These are phyloP conservation scores for Coregonus clupeaformis DNA, from an alignment of 2,113 vertebrate species.

Conservation along the genomic window DNA sequence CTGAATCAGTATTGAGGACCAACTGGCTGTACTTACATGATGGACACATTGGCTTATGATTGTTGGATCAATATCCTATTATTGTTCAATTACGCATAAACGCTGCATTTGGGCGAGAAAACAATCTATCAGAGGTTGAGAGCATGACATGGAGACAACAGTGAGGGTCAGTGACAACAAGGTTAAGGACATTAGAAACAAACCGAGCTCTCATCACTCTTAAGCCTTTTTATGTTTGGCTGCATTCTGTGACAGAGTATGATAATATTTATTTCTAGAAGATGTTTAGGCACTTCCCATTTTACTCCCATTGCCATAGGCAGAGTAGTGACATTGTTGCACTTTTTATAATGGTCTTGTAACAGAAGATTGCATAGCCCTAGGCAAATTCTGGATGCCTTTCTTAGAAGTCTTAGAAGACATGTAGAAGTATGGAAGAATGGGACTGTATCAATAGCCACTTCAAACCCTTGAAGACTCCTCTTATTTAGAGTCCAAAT, in stretches of 20 bases:
- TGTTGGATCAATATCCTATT: constrained; percentile 34
- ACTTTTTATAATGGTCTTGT: constrained; percentile 53
- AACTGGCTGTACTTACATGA: constrained; percentile 5
- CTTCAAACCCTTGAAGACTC: constrained; percentile 37
- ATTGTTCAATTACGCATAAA: constrained; percentile 41
- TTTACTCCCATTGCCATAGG: constrained; percentile 46
- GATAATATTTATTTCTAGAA: neutral
- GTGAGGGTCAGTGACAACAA: constrained; percentile 29
- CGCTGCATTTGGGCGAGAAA: constrained; percentile 26
- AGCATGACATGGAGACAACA: neutral
- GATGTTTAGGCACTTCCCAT: constrained; percentile 39
- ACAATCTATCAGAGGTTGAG: constrained; percentile 27
- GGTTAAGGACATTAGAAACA: constrained; percentile 31
- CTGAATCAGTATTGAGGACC: neutral
- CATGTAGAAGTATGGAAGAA: neutral
- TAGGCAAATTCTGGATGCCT: constrained; percentile 47
- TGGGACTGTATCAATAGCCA: constrained; percentile 45
- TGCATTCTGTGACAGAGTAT: neutral
- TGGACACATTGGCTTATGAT: constrained; percentile 17
- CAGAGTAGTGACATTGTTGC: constrained; percentile 21
- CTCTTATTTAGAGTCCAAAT: constrained; percentile 44
- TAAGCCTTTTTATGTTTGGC: neutral
- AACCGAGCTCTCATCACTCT: constrained; percentile 5
- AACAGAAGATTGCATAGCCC: constrained; percentile 58
- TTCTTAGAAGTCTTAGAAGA: constrained; percentile 50